phyloP scores from a whole-genome alignment of 2,888 invertebrate species.

The Trimorus sp. region DNA sequence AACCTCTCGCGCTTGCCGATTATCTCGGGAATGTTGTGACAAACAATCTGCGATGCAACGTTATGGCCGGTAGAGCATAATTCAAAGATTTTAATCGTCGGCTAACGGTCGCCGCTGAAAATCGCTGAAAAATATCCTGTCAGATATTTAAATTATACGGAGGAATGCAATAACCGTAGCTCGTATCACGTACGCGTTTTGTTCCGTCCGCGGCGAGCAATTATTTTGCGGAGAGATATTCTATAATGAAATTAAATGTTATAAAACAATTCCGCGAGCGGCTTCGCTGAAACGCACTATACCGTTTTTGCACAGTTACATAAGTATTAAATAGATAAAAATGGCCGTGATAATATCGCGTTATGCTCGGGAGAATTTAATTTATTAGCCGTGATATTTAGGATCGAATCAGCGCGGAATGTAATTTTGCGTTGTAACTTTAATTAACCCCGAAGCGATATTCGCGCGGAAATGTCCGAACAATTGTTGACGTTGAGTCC shows the following conservation, averaged over 20 bases:
- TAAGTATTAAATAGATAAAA: no score
- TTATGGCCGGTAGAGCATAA: constrained; percentile 13
- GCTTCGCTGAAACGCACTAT: not conserved
- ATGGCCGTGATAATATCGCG: no score
- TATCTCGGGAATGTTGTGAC: constrained; percentile 27
- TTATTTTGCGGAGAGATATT: constrained; percentile 15
- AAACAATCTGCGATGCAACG: not conserved
- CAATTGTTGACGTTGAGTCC: no score
- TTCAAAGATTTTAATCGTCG: constrained; percentile 30
- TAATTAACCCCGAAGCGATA: no score
- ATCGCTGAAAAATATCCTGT: constrained; percentile 14
- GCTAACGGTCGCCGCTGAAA: constrained; percentile 38
- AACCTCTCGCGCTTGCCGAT: constrained; percentile 7
- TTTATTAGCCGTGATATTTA: no score
- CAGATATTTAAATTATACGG: constrained; percentile 14
- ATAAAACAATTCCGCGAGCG: no score
- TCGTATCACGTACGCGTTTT: constrained; percentile 15
- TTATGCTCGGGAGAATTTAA: no score
- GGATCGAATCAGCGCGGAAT: no score
- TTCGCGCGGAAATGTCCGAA: no score
- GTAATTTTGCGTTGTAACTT: no score
- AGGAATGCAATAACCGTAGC: constrained; percentile 26
- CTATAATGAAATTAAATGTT: constrained; percentile 23
- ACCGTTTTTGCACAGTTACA: no score
- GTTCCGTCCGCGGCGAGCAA: constrained; percentile 17